Evolutionary conservation across 2,113 vertebrate genomes (phyloP).

Genomic region (Merops nubicus): DNA sequence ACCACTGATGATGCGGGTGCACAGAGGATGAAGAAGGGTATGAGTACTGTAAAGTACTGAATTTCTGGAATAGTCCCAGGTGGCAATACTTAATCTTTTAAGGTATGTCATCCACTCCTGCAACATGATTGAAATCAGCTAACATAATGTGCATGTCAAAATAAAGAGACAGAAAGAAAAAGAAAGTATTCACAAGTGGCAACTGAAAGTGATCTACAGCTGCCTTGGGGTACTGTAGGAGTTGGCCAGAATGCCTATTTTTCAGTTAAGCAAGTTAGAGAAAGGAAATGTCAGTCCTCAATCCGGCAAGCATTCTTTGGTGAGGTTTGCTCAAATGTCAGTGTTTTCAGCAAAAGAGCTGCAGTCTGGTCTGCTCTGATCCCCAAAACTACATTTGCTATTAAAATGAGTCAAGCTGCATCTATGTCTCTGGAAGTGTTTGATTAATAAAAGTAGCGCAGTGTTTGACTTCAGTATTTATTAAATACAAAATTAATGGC

Average conservation of each 20-base stretch:
- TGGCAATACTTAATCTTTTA: slow-evolving; percentile 78
- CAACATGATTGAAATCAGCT: slow-evolving; percentile 74
- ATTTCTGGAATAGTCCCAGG: slow-evolving; percentile 75
- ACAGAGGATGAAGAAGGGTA: slow-evolving; percentile 65
- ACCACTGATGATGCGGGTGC: slow-evolving; percentile 65
- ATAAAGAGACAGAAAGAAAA: slow-evolving; percentile 65
- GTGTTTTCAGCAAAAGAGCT: slow-evolving; percentile 67
- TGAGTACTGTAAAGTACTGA: slow-evolving; percentile 69
- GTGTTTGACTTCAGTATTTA: slow-evolving; percentile 52
- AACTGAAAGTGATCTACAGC: slow-evolving; percentile 66
- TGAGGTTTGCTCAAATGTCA: slow-evolving; percentile 75
- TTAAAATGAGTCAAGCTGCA: slow-evolving; percentile 14
- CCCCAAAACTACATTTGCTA: slow-evolving; percentile 37
- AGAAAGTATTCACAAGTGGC: slow-evolving; percentile 67
- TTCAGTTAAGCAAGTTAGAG: slow-evolving; percentile 72
- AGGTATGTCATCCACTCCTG: slow-evolving; percentile 77
- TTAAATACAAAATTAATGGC: slow-evolving; percentile 56
- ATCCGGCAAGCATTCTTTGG: slow-evolving; percentile 75
- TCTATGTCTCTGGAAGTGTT: slow-evolving; percentile 18
- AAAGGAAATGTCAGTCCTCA: slow-evolving; percentile 81
- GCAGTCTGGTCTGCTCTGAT: slow-evolving; percentile 43
- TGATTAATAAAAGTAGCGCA: slow-evolving; percentile 36
- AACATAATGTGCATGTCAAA: slow-evolving; percentile 74
- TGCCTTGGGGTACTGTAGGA: slow-evolving; percentile 65
- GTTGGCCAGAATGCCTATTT: slow-evolving; percentile 67